Conservation (phyloP, 2,113 vertebrate species). For the Tragelaphus buxtoni region DNA sequence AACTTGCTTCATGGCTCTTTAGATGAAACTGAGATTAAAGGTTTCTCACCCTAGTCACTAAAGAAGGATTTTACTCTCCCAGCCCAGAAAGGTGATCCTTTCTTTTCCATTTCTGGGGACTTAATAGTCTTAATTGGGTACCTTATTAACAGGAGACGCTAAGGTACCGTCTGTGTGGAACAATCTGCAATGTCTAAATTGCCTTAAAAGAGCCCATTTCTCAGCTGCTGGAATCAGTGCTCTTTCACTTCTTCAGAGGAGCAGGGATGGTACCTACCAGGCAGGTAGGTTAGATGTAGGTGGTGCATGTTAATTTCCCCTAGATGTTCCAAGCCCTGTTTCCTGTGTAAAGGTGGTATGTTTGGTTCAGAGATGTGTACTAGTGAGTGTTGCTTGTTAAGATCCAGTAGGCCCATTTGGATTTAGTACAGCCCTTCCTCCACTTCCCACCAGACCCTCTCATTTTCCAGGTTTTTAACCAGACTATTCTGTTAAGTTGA, state of each 20-base stretch:
- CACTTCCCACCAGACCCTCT: neutral
- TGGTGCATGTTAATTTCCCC: conserved; percentile 51
- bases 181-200: conserved; percentile 82
- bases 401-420: conserved; percentile 74
- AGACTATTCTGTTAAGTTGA: conserved; percentile 73
- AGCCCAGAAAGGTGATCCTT: conserved; percentile 59
- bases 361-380: conserved; percentile 41
- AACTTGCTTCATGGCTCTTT: conserved; percentile 75
- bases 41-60: conserved; percentile 64
- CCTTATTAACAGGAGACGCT: conserved; percentile 65
- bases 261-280: conserved; percentile 73
- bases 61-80: conserved; percentile 64
- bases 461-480: conserved; percentile 66
- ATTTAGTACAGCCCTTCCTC: conserved; percentile 51
- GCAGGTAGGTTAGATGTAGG: conserved; percentile 63
- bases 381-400: conserved; percentile 40
- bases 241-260: conserved; percentile 70
- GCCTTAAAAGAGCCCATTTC: conserved; percentile 84
- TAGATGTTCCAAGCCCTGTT: conserved; percentile 21
- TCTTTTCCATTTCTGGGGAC: conserved; percentile 65
- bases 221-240: conserved; percentile 78
- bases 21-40: conserved; percentile 74
- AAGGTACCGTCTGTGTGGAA: conserved; percentile 76
- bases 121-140: conserved; percentile 65
- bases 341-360: conserved; percentile 56